Conservation (phyloP, 2,113 vertebrate species). For the Sphyrna mokarran region DNA sequence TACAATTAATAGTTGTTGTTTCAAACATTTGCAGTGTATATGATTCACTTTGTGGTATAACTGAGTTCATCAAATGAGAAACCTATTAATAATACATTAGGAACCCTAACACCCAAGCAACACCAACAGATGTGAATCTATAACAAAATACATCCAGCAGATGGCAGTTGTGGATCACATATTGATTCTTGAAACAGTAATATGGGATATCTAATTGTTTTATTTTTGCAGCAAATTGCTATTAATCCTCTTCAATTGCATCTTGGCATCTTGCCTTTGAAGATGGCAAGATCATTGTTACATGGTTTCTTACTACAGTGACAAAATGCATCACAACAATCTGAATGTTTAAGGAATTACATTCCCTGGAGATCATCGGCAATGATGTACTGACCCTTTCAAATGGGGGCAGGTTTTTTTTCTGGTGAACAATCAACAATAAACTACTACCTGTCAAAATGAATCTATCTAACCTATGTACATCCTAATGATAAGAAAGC, state of each 20-base stretch:
- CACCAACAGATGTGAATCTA: not conserved
- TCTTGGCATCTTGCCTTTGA: conserved; percentile 21
- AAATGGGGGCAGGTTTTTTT: not conserved
- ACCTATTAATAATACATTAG: not conserved
- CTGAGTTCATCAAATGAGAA: not conserved
- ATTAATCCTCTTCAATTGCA: not conserved
- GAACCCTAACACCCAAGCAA: not conserved
- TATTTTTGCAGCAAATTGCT: not conserved
- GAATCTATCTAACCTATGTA: not conserved
- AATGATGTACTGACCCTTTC: not conserved
- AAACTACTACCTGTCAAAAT: not conserved
- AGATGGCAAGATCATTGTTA: not conserved
- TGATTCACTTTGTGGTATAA: not conserved
- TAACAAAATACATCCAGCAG: conserved; percentile 20
- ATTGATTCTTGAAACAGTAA: not conserved
- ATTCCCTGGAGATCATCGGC: not conserved
- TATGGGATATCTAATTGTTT: not conserved
- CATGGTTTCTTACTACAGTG: not conserved
- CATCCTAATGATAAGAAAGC: not conserved
- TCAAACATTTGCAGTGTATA: not conserved
- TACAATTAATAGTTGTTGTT: not conserved
- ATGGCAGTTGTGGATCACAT: conserved; percentile 6
- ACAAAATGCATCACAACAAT: conserved; percentile 22
- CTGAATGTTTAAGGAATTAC: not conserved
- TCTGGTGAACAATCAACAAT: not conserved